These are phyloP conservation scores for Alloscopus bannaensis DNA, from an alignment of 2,888 invertebrate species.

Conservation along the genomic window DNA sequence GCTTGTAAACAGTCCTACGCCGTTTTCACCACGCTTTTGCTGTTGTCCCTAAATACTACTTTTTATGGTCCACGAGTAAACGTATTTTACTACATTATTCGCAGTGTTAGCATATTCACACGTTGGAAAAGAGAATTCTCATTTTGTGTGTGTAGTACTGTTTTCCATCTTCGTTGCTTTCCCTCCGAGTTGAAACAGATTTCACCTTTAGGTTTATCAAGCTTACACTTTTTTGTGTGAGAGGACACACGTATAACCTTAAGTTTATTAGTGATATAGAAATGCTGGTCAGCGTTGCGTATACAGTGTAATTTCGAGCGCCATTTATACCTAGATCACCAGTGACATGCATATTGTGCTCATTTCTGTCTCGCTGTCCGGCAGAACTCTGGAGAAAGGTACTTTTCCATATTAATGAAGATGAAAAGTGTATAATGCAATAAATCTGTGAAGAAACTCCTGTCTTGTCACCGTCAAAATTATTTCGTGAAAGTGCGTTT, in stretches of 20 bases:
- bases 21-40: too few relatives aligned
- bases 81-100: slow-evolving; percentile 43
- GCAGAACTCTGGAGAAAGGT: too few relatives aligned
- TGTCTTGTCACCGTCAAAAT: background rate
- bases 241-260: slow-evolving; percentile 6
- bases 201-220: slow-evolving; percentile 20
- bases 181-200: slow-evolving; percentile 35
- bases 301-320: slow-evolving; percentile 50
- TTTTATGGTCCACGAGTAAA: slow-evolving; percentile 18
- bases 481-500: slow-evolving; percentile 19
- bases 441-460: too few relatives aligned
- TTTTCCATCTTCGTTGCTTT: slow-evolving; percentile 45
- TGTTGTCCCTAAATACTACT: background rate
- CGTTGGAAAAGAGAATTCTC: too few relatives aligned
- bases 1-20: too few relatives aligned
- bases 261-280: too few relatives aligned
- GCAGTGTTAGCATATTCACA: too few relatives aligned
- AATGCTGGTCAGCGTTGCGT: slow-evolving; percentile 16
- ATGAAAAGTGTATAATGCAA: too few relatives aligned
- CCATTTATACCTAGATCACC: slow-evolving; percentile 46
- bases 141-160: slow-evolving; percentile 12
- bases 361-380: too few relatives aligned
- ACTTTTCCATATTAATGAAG: slow-evolving; percentile 18
- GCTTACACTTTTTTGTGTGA: slow-evolving; percentile 17
- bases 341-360: slow-evolving; percentile 54